These are phyloP conservation scores for Pholis gunnellus DNA, from an alignment of 2,113 vertebrate species.

Conservation along the genomic window DNA sequence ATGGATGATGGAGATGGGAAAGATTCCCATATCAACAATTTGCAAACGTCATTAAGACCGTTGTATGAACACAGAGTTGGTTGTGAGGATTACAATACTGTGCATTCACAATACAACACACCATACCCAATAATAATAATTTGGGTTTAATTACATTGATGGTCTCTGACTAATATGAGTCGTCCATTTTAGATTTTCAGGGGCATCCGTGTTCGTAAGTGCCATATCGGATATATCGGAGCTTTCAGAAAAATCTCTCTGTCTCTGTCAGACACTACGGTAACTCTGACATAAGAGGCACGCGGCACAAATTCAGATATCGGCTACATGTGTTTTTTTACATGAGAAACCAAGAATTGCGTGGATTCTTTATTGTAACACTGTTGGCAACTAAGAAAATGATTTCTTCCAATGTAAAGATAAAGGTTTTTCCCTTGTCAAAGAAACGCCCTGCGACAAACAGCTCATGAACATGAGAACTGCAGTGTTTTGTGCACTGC, in stretches of 20 bases:
- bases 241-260: not conserved
- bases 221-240: too few species aligned
- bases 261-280: not conserved
- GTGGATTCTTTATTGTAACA: not conserved
- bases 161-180: not conserved
- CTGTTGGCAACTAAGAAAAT: not conserved
- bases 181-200: not conserved
- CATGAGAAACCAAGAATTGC: not conserved
- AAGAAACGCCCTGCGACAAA: constrained; percentile 5
- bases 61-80: not conserved
- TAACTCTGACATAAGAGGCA: not conserved
- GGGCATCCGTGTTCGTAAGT: not conserved
- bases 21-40: not conserved
- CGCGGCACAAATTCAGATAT: not conserved
- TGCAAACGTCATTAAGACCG: not conserved
- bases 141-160: not conserved
- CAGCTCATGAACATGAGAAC: constrained; percentile 11
- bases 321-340: not conserved
- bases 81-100: not conserved
- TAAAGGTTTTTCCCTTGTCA: not conserved
- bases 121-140: not conserved
- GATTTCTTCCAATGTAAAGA: not conserved
- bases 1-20: not conserved
- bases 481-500: constrained; percentile 1
- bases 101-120: not conserved